Percentiles rank a stretch among this genome's conserved stretches.
These are phyloP conservation scores for Cephonodes hylas DNA, from an alignment of 2,888 invertebrate genomes.

Conservation along the genomic window DNA sequence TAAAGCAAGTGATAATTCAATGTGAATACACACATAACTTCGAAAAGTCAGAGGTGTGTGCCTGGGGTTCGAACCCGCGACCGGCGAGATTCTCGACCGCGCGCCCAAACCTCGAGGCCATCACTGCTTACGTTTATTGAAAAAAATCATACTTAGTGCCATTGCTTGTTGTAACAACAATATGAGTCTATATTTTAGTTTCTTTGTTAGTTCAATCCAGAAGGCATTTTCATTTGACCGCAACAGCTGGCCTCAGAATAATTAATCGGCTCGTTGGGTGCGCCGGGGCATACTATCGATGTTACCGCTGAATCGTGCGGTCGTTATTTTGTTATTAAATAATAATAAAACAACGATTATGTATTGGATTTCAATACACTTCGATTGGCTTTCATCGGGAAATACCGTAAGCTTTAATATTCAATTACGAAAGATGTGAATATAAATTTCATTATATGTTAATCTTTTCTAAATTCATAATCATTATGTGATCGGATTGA, in stretches of 20 bases:
- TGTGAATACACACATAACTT: too few relatives aligned
- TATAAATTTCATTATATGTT: not conserved
- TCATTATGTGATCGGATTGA: not conserved
- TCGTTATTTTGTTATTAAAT: not conserved
- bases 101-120: too few relatives aligned
- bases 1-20: too few relatives aligned
- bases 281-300: not conserved
- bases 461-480: not conserved
- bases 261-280: conserved; percentile 4
- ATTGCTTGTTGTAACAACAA: not conserved
- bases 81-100: too few relatives aligned
- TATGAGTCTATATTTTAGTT: not conserved
- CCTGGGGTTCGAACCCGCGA: too few relatives aligned
- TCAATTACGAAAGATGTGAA: not conserved
- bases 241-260: conserved; percentile 6
- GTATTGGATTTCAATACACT: not conserved
- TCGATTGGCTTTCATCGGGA: not conserved
- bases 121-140: too few relatives aligned
- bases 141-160: too few relatives aligned
- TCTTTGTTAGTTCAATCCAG: conserved; percentile 11
- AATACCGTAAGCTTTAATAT: not conserved
- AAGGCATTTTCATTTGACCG: conserved; percentile 26
- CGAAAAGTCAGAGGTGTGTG: too few relatives aligned
- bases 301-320: not conserved
- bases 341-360: not conserved